Evolutionary conservation across 2,797 vertebrate genomes (phyloP).

Genomic region (Chaenodraco wilsoni): DNA sequence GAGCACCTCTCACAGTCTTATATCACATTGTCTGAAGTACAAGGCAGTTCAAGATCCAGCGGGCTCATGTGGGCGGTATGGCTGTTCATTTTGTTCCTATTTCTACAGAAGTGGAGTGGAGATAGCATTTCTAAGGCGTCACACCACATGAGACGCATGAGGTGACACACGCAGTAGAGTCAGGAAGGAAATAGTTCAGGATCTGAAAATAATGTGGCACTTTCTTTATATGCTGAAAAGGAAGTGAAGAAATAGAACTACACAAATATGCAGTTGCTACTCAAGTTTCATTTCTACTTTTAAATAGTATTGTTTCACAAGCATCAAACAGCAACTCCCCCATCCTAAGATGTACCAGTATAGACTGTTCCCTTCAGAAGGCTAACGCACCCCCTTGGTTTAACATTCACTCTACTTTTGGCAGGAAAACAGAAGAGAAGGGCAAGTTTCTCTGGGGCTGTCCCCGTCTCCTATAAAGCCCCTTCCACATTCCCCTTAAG

Average conservation of each 20-base stretch:
- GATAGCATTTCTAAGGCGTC: neutral
- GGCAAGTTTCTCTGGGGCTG: constrained; percentile 1
- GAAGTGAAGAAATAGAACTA: neutral
- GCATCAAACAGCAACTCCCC: neutral
- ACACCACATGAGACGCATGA: too few relatives aligned
- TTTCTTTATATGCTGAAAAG: neutral
- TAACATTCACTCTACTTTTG: neutral
- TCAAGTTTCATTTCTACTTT: neutral
- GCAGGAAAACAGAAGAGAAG: neutral
- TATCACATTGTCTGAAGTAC: constrained; percentile 10
- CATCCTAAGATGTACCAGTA: neutral
- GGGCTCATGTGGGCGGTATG: too few relatives aligned
- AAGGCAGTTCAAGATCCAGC: neutral
- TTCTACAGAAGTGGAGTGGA: neutral
- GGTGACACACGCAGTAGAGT: constrained; percentile 8
- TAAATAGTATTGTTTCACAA: neutral
- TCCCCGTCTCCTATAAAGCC: neutral
- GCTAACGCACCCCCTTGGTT: neutral
- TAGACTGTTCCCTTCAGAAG: neutral
- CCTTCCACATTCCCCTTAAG: neutral
- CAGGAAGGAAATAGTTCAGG: neutral
- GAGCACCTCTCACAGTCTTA: neutral
- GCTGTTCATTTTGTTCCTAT: neutral
- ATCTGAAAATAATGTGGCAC: neutral
- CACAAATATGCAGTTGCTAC: neutral